phyloP scores from a whole-genome alignment of 2,113 vertebrate genomes.

The Boulengeromyrus knoepffleri region DNA sequence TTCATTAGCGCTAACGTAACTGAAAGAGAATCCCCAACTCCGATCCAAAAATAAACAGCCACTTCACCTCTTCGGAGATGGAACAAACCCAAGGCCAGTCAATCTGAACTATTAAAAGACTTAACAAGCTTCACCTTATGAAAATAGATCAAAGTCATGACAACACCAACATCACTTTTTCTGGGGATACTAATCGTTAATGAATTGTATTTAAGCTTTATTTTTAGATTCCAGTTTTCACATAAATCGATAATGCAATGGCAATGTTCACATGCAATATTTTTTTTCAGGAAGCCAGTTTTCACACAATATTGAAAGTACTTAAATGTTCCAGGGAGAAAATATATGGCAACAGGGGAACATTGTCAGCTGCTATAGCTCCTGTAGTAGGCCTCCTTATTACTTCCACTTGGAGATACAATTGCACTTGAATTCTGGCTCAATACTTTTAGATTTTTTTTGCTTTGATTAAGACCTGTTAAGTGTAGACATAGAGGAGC shows the following conservation, averaged over 20 bases:
- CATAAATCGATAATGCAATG: neutral
- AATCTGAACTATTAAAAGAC: conserved; percentile 1
- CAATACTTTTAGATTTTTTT: neutral
- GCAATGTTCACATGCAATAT: neutral
- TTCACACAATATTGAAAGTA: neutral
- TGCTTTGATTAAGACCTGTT: neutral
- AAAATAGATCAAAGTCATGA: conserved; percentile 19
- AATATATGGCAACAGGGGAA: neutral
- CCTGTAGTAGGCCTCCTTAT: neutral
- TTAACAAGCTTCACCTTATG: neutral
- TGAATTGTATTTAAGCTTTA: neutral
- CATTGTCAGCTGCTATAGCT: neutral
- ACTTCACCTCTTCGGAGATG: neutral
- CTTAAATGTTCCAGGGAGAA: neutral
- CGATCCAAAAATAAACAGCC: conserved; percentile 25
- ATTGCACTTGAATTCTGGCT: neutral
- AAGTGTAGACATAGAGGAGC: neutral
- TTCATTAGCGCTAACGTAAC: conserved; percentile 30
- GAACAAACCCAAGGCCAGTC: neutral
- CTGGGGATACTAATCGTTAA: neutral
- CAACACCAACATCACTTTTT: neutral
- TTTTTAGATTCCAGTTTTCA: neutral
- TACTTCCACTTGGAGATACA: neutral
- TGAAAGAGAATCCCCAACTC: conserved; percentile 17
- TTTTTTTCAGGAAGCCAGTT: neutral